Percentiles rank a stretch among this genome's conserved stretches.
Evolutionary conservation across 2,113 vertebrate genomes (phyloP).

Genomic region (Xiphophorus maculatus): DNA sequence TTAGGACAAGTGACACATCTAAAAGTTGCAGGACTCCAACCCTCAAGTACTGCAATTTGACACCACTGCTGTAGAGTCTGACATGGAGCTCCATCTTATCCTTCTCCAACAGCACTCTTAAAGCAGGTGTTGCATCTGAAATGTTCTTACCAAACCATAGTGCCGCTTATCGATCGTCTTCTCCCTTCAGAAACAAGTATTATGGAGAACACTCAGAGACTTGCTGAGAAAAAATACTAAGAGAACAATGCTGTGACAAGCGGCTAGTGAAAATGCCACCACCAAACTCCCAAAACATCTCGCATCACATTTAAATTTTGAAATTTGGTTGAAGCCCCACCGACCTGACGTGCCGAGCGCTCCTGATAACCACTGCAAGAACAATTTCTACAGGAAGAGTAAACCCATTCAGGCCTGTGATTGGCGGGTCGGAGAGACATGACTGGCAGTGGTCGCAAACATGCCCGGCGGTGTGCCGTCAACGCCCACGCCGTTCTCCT

Average conservation of each 20-base stretch:
- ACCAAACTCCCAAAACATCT: not conserved
- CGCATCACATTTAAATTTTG: not conserved
- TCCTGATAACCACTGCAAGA: not conserved
- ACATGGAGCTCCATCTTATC: not conserved
- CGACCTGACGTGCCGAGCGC: not conserved
- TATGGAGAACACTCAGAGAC: no score
- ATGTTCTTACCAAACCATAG: not conserved
- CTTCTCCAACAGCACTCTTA: not conserved
- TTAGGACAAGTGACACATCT: no score
- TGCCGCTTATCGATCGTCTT: not conserved
- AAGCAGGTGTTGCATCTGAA: not conserved
- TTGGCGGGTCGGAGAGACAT: slow-evolving; percentile 60
- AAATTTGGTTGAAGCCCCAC: slow-evolving; percentile 4
- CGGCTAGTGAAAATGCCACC: no score
- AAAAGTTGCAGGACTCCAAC: no score
- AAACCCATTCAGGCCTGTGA: slow-evolving; percentile 45
- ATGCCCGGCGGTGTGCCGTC: slow-evolving; percentile 59
- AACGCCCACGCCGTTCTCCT: slow-evolving; percentile 47
- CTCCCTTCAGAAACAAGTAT: not conserved
- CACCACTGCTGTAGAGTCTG: no score
- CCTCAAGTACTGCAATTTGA: no score
- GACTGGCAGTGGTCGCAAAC: slow-evolving; percentile 68
- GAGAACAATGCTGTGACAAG: not conserved
- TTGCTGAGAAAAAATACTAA: not conserved
- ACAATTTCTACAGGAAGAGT: slow-evolving; percentile 29